Base-by-base conservation (phyloP, 2,113 vertebrate genomes). In the Atherinomorus stipes region DNA sequence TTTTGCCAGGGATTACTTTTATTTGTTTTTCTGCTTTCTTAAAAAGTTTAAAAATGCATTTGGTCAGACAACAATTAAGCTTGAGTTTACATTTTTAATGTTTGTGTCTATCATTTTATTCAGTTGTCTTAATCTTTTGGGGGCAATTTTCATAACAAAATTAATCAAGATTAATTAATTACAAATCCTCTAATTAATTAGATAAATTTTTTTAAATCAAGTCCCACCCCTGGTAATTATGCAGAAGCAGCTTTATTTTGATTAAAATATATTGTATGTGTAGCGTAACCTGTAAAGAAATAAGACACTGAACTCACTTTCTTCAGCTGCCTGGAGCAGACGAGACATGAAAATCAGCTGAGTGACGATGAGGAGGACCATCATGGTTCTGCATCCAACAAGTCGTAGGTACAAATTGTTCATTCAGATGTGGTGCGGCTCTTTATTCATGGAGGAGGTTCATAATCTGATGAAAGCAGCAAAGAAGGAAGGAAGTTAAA, bases 401-500 rank as follows among this genome's bases (percentile, higher is more conserved):
- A 23, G 49, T 22, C 23, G 9, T 9, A 49, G 18, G 22, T 25
- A 16, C 45, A 28, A 4, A 11, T 4, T 2, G 22, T 53, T 16
- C 2, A 7, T 23, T 53, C 23, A 42, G 57, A 42, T 0, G 3
- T 2, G 31, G 11, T 64, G 61, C 44, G 19, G 40, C 5, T 1
- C 7, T 51, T 22, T 7, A 21, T 1, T 7, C 8, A 34, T 38
- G 13, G 1, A 34, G 16, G 23, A 19, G 7, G 1, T 6, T 53
- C 11, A 1, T 11, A 7, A 42, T 61, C 68, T 51, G 21, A 53
- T 25, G 11, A 26, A 2, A 8, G 51, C 16, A 44, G 25, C n/a
- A 34, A 18, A 47, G 42, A 22, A 60, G 67, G 56, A 60, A 59
- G 67, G 56, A 51, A 25, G 66, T 68, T 18, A 13, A 13, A 19